Conservation (phyloP, 2,113 vertebrate species). For the Monarcha castaneiventris region DNA sequence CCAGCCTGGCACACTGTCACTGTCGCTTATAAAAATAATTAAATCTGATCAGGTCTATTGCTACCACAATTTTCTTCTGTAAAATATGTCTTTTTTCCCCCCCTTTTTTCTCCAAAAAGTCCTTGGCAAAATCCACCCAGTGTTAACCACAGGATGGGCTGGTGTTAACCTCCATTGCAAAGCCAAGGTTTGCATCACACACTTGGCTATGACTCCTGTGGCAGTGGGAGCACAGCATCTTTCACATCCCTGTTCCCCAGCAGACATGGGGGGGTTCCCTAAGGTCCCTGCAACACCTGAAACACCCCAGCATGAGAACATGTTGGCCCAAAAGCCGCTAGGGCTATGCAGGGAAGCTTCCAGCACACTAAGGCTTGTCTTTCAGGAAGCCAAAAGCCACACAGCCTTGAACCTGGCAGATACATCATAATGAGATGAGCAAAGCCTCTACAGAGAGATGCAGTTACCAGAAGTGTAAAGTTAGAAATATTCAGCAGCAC, state of each 20-base stretch:
- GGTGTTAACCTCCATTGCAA: not conserved
- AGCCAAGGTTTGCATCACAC: fast-evolving
- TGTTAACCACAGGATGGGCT: not conserved
- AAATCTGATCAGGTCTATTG: not conserved
- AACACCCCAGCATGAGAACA: fast-evolving
- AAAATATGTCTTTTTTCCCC: not conserved
- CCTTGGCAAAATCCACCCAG: not conserved
- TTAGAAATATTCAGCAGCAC: constrained; percentile 36
- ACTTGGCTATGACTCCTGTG: fast-evolving
- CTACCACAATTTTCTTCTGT: not conserved
- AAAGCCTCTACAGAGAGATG: not conserved
- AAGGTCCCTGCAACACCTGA: not conserved
- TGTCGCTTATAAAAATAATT: not conserved
- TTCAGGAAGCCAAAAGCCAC: not conserved
- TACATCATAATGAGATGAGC: constrained; percentile 37
- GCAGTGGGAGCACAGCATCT: not conserved
- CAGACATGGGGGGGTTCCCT: not conserved
- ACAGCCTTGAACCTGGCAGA: not conserved
- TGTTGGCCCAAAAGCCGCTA: not conserved
- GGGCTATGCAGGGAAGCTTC: not conserved
- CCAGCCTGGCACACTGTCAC: not conserved
- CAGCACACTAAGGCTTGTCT: not conserved
- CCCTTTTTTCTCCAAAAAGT: fast-evolving
- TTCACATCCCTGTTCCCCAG: not conserved
- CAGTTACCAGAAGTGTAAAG: not conserved